These are phyloP conservation scores for Fringilla coelebs DNA, from an alignment of 2,797 vertebrate genomes.

Conservation along the genomic window DNA sequence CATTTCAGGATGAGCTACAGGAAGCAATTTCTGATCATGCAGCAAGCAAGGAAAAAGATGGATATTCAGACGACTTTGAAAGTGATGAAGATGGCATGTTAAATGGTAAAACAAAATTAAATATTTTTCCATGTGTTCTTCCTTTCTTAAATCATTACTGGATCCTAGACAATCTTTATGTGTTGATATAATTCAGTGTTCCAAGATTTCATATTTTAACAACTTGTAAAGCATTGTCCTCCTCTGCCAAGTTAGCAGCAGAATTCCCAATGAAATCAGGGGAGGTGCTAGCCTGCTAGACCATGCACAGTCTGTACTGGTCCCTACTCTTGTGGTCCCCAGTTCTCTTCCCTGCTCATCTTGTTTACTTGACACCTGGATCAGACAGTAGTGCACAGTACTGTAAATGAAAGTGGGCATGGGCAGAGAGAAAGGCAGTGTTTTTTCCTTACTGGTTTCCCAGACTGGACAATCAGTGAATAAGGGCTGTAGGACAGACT, in stretches of 20 bases:
- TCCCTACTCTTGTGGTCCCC: neutral
- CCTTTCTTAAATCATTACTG: neutral
- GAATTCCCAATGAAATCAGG: neutral
- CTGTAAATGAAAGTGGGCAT: neutral
- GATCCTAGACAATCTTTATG: neutral
- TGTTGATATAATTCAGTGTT: neutral
- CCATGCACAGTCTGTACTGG: neutral
- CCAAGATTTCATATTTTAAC: neutral
- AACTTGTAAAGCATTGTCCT: neutral
- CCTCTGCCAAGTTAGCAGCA: neutral
- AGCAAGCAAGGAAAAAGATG: conserved; percentile 68
- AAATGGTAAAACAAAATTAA: neutral
- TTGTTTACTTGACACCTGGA: neutral
- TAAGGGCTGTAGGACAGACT: neutral
- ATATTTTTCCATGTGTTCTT: neutral
- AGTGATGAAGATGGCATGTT: conserved; percentile 77
- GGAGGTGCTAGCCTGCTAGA: neutral
- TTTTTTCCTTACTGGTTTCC: neutral
- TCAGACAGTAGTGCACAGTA: neutral
- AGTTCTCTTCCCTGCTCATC: neutral
- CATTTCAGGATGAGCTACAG: conserved; percentile 83
- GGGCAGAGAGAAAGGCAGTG: neutral
- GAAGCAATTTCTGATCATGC: conserved; percentile 78
- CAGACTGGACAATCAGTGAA: neutral
- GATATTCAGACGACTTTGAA: conserved; percentile 84